phyloP scores from a whole-genome alignment of 2,113 vertebrate genomes.

The Ahaetulla prasina region DNA sequence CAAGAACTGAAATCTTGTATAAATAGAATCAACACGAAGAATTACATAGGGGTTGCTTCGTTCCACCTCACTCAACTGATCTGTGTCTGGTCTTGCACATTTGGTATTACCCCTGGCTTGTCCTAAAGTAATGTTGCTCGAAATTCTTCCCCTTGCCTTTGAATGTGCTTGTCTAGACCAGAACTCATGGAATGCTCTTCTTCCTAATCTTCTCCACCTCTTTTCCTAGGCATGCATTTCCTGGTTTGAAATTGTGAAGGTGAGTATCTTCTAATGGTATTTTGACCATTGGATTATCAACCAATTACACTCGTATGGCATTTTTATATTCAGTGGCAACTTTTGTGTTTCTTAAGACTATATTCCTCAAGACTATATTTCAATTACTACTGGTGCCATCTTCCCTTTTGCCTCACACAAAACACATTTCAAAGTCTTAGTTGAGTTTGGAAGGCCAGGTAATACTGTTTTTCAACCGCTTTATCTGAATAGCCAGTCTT shows the following conservation, averaged over 20 bases:
- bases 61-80: slow-evolving; percentile 62
- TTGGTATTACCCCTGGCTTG: slow-evolving; percentile 68
- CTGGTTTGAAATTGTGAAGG: slow-evolving; percentile 66
- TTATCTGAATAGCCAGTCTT: neutral
- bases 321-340: neutral
- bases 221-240: slow-evolving; percentile 47
- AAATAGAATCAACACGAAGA: slow-evolving; percentile 90
- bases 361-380: neutral
- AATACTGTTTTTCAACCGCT: neutral
- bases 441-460: neutral
- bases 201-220: neutral
- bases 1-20: slow-evolving; percentile 79
- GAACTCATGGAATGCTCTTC: slow-evolving; percentile 42
- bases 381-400: neutral
- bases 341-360: neutral
- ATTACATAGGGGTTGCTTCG: slow-evolving; percentile 72
- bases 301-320: neutral
- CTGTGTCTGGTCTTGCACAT: slow-evolving; percentile 62
- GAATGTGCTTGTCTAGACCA: slow-evolving; percentile 61
- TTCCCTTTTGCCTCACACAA: neutral
- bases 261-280: slow-evolving; percentile 50
- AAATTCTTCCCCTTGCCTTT: slow-evolving; percentile 26
- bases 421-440: neutral
- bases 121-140: slow-evolving; percentile 63
- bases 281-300: neutral